These are phyloP conservation scores for Eumeta japonica DNA, from an alignment of 1,140 invertebrate genomes.

Conservation along the genomic window DNA sequence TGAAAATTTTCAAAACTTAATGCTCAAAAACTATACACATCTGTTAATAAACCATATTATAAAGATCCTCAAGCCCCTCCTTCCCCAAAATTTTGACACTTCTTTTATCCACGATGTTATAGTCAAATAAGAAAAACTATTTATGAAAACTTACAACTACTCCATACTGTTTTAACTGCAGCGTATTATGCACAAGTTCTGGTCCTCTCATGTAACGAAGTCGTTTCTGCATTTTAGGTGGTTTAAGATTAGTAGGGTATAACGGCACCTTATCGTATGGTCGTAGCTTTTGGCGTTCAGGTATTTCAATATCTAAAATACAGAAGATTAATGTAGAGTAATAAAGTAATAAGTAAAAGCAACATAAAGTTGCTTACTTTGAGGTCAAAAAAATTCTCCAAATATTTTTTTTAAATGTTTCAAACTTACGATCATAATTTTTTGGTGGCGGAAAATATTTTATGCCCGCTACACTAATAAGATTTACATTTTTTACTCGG, in stretches of 20 bases:
- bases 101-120: too few species aligned
- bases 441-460: conserved; percentile 64
- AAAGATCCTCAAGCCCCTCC: too few species aligned
- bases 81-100: too few species aligned
- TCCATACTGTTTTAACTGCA: conserved; percentile 88
- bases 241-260: conserved; percentile 63
- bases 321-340: too few species aligned
- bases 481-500: conserved; percentile 26
- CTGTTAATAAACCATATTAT: too few species aligned
- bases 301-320: conserved; percentile 68
- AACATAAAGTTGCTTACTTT: neutral
- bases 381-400: neutral
- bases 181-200: conserved; percentile 78
- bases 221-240: conserved; percentile 82
- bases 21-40: too few species aligned
- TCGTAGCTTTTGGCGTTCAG: conserved; percentile 68
- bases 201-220: conserved; percentile 85
- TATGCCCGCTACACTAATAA: conserved; percentile 52
- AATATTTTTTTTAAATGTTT: neutral
- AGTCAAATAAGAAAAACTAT: too few species aligned
- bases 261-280: conserved; percentile 72
- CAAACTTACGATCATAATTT: conserved; percentile 60
- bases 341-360: conserved; percentile 3
- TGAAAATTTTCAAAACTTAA: too few species aligned
- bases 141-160: conserved; percentile 83